phyloP scores from a whole-genome alignment of 64 coral and sea anemone species.

The Acropora yongei region DNA sequence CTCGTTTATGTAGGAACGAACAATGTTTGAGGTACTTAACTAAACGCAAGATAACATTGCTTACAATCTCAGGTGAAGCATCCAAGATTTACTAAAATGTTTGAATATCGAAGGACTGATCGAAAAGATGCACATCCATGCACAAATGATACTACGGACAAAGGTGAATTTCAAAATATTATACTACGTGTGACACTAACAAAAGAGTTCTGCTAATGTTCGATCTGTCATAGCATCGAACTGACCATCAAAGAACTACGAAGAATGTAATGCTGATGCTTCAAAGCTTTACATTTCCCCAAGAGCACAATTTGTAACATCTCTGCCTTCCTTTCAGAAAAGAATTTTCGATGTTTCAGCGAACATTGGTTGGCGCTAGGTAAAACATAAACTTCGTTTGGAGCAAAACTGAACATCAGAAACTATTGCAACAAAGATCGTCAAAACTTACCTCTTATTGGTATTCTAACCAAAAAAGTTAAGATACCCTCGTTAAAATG shows the following conservation, averaged over 20 bases:
- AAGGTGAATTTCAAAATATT: not conserved
- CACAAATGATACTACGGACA: not conserved
- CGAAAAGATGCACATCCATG: not conserved
- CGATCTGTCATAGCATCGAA: too few relatives aligned
- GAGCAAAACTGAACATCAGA: not conserved
- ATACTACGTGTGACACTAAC: not conserved
- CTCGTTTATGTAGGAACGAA: too few relatives aligned
- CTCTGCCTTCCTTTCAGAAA: not conserved
- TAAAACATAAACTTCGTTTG: not conserved
- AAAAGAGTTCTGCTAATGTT: not conserved
- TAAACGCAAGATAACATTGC: not conserved
- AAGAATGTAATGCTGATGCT: not conserved
- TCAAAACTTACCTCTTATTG: constrained; percentile 26
- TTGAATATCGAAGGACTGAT: not conserved
- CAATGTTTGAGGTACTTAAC: too few relatives aligned
- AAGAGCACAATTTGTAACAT: not conserved
- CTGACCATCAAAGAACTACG: not conserved
- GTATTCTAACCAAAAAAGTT: constrained; percentile 38
- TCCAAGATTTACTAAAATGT: not conserved
- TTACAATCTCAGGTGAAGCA: not conserved
- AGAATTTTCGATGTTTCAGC: not conserved
- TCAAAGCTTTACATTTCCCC: not conserved
- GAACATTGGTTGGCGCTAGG: not conserved
- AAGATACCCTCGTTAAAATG: constrained; percentile 50
- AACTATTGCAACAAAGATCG: not conserved